Percentiles rank a stretch among this genome's conserved stretches.
Conservation (phyloP, 2,888 invertebrate species). For the Heteromurus nitidus region DNA sequence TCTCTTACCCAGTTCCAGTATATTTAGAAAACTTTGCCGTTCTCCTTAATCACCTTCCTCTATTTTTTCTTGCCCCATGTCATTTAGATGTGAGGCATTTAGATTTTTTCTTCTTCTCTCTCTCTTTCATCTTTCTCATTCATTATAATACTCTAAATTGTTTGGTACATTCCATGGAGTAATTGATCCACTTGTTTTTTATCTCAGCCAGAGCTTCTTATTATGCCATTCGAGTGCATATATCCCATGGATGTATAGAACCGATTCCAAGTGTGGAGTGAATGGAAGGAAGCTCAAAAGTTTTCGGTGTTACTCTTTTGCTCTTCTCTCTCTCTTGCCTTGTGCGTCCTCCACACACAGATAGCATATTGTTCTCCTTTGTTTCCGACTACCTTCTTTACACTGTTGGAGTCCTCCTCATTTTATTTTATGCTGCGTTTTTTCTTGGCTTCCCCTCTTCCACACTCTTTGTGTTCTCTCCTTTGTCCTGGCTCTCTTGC, state of each 20-base stretch:
- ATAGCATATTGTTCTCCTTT: background rate
- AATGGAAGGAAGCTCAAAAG: background rate
- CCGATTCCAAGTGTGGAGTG: too few relatives aligned
- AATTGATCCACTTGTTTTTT: constrained; percentile 26
- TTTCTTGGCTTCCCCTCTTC: background rate
- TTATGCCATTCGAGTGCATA: too few relatives aligned
- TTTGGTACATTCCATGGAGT: background rate
- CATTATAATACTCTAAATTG: background rate
- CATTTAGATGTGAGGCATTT: constrained; percentile 5
- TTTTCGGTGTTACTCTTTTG: background rate
- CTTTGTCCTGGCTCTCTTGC: constrained; percentile 19
- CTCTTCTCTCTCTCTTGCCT: background rate
- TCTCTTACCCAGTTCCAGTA: background rate
- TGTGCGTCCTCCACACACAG: too few relatives aligned
- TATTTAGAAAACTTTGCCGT: background rate
- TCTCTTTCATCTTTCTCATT: background rate
- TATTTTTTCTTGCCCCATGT: background rate
- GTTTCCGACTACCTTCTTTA: background rate
- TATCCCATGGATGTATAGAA: too few relatives aligned
- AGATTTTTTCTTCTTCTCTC: background rate
- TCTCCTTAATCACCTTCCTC: constrained; percentile 1
- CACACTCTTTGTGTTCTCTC: constrained; percentile 6
- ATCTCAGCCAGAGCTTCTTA: too few relatives aligned
- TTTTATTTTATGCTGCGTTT: constrained; percentile 17
- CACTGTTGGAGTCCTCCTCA: background rate